A percentile compares a stretch with the other conserved stretches of the same genome.
Conservation (phyloP, 2,888 invertebrate species). For the Heterodera filipjevi region DNA sequence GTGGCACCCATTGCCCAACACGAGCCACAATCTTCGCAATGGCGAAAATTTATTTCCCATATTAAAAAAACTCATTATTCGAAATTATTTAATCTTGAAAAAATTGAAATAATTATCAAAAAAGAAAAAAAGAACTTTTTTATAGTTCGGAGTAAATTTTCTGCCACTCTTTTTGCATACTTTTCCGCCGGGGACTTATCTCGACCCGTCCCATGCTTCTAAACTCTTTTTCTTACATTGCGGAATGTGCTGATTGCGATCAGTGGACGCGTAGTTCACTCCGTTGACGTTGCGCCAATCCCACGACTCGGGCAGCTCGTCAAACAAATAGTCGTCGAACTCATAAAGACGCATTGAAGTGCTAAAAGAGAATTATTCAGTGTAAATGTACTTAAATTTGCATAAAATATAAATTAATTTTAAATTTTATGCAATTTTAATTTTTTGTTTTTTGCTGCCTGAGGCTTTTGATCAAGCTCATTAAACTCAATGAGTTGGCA, state of each 20-base stretch:
- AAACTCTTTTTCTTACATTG: conserved; percentile 61
- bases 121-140: background rate
- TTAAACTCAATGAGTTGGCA: background rate
- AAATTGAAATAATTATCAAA: too few species aligned
- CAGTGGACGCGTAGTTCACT: conserved; percentile 67
- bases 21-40: conserved; percentile 68
- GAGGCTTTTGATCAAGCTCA: background rate
- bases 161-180: background rate
- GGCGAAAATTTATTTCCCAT: too few species aligned
- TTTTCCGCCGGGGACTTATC: background rate
- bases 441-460: background rate
- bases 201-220: too few species aligned
- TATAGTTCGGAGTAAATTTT: conserved; percentile 17
- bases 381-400: background rate
- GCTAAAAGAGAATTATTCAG: conserved; percentile 39
- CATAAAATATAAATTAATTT: background rate
- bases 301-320: conserved; percentile 65
- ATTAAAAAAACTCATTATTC: too few species aligned
- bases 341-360: conserved; percentile 55
- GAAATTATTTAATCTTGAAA: too few species aligned
- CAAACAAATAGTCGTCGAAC: conserved; percentile 47
- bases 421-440: background rate
- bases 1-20: conserved; percentile 70
- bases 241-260: conserved; percentile 69
- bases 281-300: conserved; percentile 69